Evolutionary conservation across 2,113 vertebrate species (phyloP).

Genomic region (Dermatemys mawii): DNA sequence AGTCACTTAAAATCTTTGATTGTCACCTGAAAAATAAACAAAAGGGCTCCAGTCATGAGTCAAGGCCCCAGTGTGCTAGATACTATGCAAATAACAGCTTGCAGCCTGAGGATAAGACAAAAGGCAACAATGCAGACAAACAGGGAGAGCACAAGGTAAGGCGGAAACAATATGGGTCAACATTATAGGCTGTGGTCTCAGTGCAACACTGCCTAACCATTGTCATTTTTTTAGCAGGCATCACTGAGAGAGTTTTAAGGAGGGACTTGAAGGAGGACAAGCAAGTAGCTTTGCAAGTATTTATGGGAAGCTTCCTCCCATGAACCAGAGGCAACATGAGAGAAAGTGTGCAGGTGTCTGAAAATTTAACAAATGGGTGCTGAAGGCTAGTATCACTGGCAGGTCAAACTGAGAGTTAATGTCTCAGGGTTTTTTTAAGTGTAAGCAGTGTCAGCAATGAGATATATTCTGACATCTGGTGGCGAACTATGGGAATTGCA

Average conservation of each 20-base stretch:
- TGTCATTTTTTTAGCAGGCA: slow-evolving; percentile 13
- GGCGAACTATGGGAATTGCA: no score
- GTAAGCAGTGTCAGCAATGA: no score
- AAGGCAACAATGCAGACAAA: background rate
- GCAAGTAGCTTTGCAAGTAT: background rate
- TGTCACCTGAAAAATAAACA: no score
- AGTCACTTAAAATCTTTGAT: background rate
- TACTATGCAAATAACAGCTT: background rate
- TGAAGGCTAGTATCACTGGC: background rate
- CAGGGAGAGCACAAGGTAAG: background rate
- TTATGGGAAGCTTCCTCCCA: background rate
- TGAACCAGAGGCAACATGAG: background rate
- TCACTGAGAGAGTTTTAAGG: background rate
- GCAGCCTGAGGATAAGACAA: background rate
- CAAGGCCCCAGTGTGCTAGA: background rate
- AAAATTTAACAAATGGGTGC: background rate
- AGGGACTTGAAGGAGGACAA: background rate
- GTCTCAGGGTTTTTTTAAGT: no score
- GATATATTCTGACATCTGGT: no score
- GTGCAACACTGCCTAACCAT: background rate
- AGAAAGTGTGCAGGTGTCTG: background rate
- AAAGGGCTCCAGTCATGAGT: background rate
- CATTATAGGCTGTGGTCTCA: background rate
- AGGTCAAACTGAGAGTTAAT: background rate
- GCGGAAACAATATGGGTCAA: background rate